These are phyloP conservation scores for Rhizomys pruinosus DNA, from an alignment of 2,113 vertebrate genomes.

Conservation along the genomic window DNA sequence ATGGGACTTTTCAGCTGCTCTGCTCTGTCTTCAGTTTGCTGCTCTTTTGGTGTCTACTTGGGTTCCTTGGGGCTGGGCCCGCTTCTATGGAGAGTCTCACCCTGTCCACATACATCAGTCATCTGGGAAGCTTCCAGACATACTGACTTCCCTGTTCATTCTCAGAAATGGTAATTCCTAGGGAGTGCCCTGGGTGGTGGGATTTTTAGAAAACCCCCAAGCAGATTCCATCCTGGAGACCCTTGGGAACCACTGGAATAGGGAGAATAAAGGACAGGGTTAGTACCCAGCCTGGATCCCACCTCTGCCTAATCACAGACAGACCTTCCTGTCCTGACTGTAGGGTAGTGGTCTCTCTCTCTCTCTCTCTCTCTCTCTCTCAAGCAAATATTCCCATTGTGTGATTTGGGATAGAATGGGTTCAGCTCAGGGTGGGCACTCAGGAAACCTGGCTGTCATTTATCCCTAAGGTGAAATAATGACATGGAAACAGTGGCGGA, in stretches of 20 bases:
- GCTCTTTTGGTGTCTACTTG: no score
- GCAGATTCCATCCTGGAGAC: background rate
- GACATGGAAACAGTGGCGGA: background rate
- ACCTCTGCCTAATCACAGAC: background rate
- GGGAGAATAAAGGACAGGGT: background rate
- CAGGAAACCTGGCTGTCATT: background rate
- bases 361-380: no score
- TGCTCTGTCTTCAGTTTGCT: no score
- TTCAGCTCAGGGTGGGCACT: background rate
- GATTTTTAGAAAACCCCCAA: background rate
- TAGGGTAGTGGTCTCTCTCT: no score
- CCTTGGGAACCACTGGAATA: background rate
- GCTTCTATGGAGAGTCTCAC: background rate
- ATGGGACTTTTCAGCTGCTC: no score
- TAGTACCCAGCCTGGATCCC: background rate
- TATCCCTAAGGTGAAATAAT: background rate
- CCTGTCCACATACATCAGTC: background rate
- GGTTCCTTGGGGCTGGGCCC: background rate
- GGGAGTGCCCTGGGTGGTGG: background rate
- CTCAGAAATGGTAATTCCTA: background rate
- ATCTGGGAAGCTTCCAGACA: no score
- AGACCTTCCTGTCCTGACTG: background rate
- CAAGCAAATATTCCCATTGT: background rate
- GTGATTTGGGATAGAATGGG: no score
- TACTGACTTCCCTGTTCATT: background rate